Percentiles rank a stretch among this genome's conserved stretches.
These are phyloP conservation scores for Ianthella basta DNA, from an alignment of 37 sponge, comb jelly and placozoan species.

Conservation along the genomic window DNA sequence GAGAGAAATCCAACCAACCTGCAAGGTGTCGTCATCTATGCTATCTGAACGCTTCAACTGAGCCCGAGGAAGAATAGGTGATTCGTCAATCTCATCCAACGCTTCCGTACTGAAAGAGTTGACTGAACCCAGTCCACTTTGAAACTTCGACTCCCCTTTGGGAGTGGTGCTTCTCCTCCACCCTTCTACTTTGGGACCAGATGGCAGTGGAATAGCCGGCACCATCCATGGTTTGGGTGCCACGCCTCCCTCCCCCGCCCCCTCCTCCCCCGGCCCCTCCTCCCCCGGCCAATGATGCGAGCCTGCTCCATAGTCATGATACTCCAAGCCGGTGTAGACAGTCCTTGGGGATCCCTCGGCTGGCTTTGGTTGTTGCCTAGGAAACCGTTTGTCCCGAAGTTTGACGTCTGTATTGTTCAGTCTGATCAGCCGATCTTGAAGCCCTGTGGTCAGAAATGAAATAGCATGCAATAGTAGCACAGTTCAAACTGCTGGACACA, in stretches of 20 bases:
- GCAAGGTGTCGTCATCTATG: background rate
- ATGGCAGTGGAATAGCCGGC: background rate
- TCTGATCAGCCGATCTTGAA: slow-evolving; percentile 8
- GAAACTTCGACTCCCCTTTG: background rate
- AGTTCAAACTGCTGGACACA: no score
- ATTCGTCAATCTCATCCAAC: background rate
- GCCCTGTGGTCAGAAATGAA: background rate
- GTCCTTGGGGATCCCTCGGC: background rate
- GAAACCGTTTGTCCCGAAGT: slow-evolving; percentile 18
- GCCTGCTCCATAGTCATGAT: slow-evolving; percentile 1
- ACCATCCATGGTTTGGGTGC: slow-evolving; percentile 35
- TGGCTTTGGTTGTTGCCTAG: background rate
- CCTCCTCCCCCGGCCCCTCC: background rate
- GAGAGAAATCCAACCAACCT: background rate
- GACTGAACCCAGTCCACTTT: background rate
- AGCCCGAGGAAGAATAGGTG: background rate
- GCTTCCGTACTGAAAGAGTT: background rate
- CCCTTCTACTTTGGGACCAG: background rate
- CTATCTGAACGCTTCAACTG: slow-evolving; percentile 12
- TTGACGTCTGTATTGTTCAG: slow-evolving; percentile 1
- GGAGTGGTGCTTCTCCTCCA: background rate
- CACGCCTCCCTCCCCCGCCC: background rate
- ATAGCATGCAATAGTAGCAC: no score
- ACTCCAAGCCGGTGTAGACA: slow-evolving; percentile 25
- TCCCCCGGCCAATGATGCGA: slow-evolving; percentile 28